Base-by-base conservation (phyloP, 2,797 vertebrate genomes). In the Eulemur rubriventer region DNA sequence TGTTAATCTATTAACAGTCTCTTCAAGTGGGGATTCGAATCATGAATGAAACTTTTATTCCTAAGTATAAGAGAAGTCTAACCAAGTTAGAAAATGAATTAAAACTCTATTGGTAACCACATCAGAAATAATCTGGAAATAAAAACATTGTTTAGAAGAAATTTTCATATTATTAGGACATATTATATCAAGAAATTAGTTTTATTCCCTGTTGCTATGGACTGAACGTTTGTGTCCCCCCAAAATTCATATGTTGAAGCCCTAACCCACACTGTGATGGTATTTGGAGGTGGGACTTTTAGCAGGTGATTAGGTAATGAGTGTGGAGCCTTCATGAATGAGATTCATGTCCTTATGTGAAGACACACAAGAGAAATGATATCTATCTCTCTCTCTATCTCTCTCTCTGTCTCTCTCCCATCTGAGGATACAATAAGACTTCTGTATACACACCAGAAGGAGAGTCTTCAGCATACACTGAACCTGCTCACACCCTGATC, bases 111-210 rank as follows among this genome's bases (percentile, higher is more conserved):
- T n/a, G 6, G 5, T 75, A 92, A 91, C 22, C 33, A 43, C 6
- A 80, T 81, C 67, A 79, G 76, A 59, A 96, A 59, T 11, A 67
- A 88, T 30, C 20, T 81, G 26, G 13, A 84, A 94, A 79, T 61
- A 87, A 20, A 90, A 17, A 59, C 9, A 88, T 79, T 86, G 2
- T 80, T 38, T 81, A n/a, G 7, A 70, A 76, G 41, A 78, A 63
- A 2, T 2, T 4, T 18, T 9, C 22, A 75, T 43, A n/a, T 59
- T 69, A 35, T 76, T 88, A 87, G 41, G 26, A 80, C 4, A 33
- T 46, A 22, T 67, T 35, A 76, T 78, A 78, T 72, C 17, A 65
- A 94, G 16, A 48, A 38, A 75, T 4, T 87, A 7, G 48, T n/a
- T 80, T 35, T 57, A 61, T 41, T 88, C 6, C 24, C 38, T 94